A percentile compares a stretch with the other conserved stretches of the same genome.
Evolutionary conservation across 2,113 vertebrate species (phyloP).

Genomic region (Nycticebus coucang): DNA sequence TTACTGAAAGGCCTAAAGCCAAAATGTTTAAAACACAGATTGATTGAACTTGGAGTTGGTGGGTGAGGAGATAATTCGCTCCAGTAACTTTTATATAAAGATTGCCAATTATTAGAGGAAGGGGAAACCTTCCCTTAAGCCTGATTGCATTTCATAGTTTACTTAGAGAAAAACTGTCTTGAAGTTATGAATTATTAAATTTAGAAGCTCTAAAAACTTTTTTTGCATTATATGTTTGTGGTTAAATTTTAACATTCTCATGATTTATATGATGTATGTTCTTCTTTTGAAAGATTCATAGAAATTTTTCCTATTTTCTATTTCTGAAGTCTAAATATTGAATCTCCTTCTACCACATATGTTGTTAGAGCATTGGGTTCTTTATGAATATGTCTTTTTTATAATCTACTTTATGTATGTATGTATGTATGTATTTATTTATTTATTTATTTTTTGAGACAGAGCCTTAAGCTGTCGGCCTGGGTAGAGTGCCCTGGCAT

Average conservation of each 20-base stretch:
- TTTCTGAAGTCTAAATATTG: neutral
- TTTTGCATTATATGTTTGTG: neutral
- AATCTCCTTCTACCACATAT: neutral
- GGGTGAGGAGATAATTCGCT: slow-evolving; percentile 57
- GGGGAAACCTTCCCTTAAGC: neutral
- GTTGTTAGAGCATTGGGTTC: neutral
- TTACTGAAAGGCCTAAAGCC: slow-evolving; percentile 15
- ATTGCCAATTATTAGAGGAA: slow-evolving; percentile 19
- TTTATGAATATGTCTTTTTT: neutral
- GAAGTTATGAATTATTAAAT: slow-evolving; percentile 42
- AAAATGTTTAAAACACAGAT: slow-evolving; percentile 39
- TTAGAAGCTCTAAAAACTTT: slow-evolving; percentile 40
- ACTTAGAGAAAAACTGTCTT: slow-evolving; percentile 34
- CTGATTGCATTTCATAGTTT: slow-evolving; percentile 50
- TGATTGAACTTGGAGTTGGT: slow-evolving; percentile 53
- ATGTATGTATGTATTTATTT: too few species aligned
- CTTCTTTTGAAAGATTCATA: slow-evolving; percentile 22
- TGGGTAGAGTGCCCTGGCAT: too few species aligned
- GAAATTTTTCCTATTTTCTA: slow-evolving; percentile 53
- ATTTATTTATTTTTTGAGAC: too few species aligned
- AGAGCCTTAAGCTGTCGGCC: too few species aligned
- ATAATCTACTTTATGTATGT: too few species aligned
- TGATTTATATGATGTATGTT: neutral
- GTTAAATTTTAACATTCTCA: slow-evolving; percentile 41
- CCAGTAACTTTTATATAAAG: slow-evolving; percentile 49